phyloP scores from a whole-genome alignment of 2,113 vertebrate species.

The Xiphophorus hellerii region DNA sequence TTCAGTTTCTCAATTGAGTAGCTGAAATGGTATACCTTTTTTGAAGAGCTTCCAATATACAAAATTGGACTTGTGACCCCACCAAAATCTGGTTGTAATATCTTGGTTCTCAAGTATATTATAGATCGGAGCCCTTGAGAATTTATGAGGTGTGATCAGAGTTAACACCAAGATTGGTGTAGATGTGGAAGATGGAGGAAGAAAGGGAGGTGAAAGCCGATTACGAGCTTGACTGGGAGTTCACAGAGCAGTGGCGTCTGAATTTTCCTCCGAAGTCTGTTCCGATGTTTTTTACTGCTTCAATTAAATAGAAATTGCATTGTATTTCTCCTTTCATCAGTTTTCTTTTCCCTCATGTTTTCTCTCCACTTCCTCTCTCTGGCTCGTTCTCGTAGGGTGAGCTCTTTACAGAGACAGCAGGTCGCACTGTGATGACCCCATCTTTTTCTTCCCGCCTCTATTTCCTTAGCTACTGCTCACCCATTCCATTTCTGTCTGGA shows the following conservation, averaged over 20 bases:
- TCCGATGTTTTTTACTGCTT: neutral
- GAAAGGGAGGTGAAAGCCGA: constrained; percentile 24
- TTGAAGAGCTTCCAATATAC: neutral
- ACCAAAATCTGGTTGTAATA: too few relatives aligned
- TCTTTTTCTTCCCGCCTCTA: constrained; percentile 24
- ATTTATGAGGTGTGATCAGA: constrained; percentile 21
- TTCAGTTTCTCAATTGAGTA: neutral
- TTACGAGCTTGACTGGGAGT: constrained; percentile 26
- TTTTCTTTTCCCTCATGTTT: constrained; percentile 5
- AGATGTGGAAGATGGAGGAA: constrained; percentile 1
- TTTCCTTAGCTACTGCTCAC: constrained; percentile 17
- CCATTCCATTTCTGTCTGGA: constrained; percentile 34
- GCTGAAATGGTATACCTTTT: neutral
- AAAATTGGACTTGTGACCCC: too few relatives aligned
- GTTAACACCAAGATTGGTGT: constrained; percentile 29
- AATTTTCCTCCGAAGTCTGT: neutral
- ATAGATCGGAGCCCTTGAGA: constrained; percentile 26
- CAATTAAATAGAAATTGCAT: constrained; percentile 23
- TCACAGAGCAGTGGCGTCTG: neutral
- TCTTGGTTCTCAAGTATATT: neutral
- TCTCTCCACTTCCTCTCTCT: neutral
- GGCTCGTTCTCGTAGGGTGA: constrained; percentile 22
- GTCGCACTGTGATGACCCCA: constrained; percentile 42
- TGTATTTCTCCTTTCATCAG: constrained; percentile 15
- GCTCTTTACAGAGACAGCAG: constrained; percentile 47